These are phyloP conservation scores for Oedothorax gibbosus DNA, from an alignment of 1,140 invertebrate species.

Conservation along the genomic window DNA sequence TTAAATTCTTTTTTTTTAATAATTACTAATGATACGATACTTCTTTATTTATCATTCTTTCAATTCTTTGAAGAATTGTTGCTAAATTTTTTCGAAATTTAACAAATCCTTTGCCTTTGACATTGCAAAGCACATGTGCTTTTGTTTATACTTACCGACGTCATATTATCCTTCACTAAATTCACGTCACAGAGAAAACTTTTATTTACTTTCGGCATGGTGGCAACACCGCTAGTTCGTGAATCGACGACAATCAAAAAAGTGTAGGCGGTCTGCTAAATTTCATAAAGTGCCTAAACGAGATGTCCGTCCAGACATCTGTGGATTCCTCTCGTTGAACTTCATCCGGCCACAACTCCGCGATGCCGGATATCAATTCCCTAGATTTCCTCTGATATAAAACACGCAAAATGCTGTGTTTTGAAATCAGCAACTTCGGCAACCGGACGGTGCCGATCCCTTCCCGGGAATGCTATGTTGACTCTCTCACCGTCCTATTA, in stretches of 20 bases:
- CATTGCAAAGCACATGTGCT: no score
- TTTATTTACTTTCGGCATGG: neutral
- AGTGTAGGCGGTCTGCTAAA: slow-evolving; percentile 51
- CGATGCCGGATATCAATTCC: no score
- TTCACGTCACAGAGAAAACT: no score
- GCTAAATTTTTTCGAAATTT: no score
- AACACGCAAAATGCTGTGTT: slow-evolving; percentile 11
- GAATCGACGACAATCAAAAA: slow-evolving; percentile 22
- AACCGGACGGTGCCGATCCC: slow-evolving; percentile 25
- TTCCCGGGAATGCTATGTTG: slow-evolving; percentile 50
- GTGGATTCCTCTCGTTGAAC: neutral
- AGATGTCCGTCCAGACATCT: slow-evolving; percentile 7
- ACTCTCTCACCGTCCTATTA: slow-evolving; percentile 28
- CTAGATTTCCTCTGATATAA: no score
- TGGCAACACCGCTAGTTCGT: slow-evolving; percentile 39
- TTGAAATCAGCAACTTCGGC: slow-evolving; percentile 7
- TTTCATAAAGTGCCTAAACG: slow-evolving; percentile 4
- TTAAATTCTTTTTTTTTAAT: no score
- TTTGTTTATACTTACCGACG: no score
- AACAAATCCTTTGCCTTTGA: no score
- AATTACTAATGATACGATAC: no score
- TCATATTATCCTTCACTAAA: no score
- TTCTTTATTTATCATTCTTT: no score
- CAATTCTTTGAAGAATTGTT: no score
- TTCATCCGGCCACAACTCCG: neutral